Percentiles rank a stretch among this genome's conserved stretches.
phyloP scores from a whole-genome alignment of 2,113 vertebrate species.

The Felis catus region DNA sequence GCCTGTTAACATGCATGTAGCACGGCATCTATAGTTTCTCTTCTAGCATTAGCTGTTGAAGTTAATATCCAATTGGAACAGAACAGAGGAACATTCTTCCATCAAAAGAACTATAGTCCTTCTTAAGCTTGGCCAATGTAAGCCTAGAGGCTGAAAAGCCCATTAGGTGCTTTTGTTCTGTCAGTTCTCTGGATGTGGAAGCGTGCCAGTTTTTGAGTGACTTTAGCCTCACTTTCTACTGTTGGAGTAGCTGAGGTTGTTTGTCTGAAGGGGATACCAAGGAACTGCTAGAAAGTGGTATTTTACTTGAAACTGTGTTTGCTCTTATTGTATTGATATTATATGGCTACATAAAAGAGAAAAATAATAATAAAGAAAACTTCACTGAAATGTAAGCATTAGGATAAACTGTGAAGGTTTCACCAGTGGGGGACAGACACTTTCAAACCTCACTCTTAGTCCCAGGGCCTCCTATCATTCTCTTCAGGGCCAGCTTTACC shows the following conservation, averaged over 20 bases:
- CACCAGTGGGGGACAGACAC: background rate
- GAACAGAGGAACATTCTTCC: background rate
- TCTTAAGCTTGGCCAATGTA: background rate
- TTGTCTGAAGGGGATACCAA: background rate
- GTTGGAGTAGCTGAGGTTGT: background rate
- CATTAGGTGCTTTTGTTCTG: background rate
- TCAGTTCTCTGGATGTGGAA: background rate
- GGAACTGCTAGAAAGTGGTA: background rate
- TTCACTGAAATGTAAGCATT: background rate
- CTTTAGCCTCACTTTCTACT: background rate
- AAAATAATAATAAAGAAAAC: background rate
- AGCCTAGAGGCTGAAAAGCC: background rate
- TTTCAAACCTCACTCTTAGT: background rate
- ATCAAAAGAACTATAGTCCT: background rate
- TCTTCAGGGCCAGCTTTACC: conserved; percentile 70
- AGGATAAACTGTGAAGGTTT: background rate
- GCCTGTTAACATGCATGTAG: background rate
- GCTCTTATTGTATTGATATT: background rate
- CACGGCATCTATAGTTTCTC: background rate
- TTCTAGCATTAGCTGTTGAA: background rate
- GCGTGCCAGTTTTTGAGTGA: background rate
- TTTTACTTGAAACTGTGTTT: conserved; percentile 29
- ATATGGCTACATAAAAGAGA: background rate
- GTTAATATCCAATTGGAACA: background rate
- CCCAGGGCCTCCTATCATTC: background rate